Evolutionary conservation across 1,140 invertebrate species (phyloP), one percentile per base, ranked within the genome.

Genomic region (Metaphire vulgaris): DNA sequence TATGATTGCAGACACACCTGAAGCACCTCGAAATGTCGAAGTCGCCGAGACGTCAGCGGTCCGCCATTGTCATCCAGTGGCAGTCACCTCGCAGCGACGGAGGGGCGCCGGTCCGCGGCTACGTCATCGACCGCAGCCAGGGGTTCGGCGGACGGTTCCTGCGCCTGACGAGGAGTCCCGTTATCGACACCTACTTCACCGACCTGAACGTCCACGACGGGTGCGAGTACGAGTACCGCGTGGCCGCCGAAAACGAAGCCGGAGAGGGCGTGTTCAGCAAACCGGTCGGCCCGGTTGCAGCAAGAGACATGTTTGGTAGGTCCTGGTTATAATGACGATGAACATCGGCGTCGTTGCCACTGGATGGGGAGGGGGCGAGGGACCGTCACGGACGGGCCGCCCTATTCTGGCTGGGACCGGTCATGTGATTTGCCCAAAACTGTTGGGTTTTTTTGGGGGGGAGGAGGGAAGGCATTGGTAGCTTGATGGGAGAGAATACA

Each of bases 11-110:
- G 78, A 74, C 41, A 66, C 64, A 6, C 79, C 79, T 1, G 79
- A 76, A 31, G 56, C 74, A n/a, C 78, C 78, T 1, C 28, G 73
- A 65, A 33, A 77, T 56, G 93, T 98, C 32, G 84, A 88, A 34
- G 83, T 85, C 0, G 79, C 74, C n/a, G 83, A 87, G 78, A 79
- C 32, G 32, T 56, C 41, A n/a, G 67, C 76, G 28, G 66, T 80
- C 69, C 83, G 93, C 94, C 14, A 94, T 92, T 83, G 96, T 96
- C 82, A 87, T 98, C 0, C 92, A 93, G 81, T 99, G 97, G 97
- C 91, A 96, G 76, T 95, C 96, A 83, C 97, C 97, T 66, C 94
- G 96, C 83, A 96, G 98, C 84, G 96, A 99, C 26, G 70, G 21
- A 2, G 97, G 97, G 64, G 92, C 93, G 83, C 95, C 96, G 6